Percentiles rank a stretch among this genome's conserved stretches.
These are phyloP conservation scores for Muschampia plurimacula DNA, from an alignment of 2,888 invertebrate species.

Conservation along the genomic window DNA sequence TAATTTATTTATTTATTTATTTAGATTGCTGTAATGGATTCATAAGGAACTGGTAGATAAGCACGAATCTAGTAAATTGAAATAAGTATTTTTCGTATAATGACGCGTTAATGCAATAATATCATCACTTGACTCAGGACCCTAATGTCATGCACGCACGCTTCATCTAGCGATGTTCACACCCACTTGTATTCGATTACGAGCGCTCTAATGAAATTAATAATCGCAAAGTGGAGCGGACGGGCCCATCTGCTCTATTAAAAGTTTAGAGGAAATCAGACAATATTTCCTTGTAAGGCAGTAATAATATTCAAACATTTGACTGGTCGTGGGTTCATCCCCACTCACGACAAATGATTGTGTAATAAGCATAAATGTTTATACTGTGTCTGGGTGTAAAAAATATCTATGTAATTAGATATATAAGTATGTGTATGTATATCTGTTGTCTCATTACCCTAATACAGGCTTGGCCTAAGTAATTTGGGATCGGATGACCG, in stretches of 20 bases:
- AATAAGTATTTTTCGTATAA: neutral
- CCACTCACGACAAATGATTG: too few species aligned
- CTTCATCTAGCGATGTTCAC: slow-evolving; percentile 24
- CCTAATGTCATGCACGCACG: slow-evolving; percentile 13
- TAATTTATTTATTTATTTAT: too few species aligned
- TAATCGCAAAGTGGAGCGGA: slow-evolving; percentile 66
- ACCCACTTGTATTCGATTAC: slow-evolving; percentile 68
- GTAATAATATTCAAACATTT: neutral
- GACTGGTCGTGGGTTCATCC: too few species aligned
- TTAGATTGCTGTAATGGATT: too few species aligned
- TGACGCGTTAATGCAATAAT: slow-evolving; percentile 11
- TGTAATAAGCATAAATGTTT: too few species aligned
- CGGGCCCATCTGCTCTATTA: slow-evolving; percentile 50
- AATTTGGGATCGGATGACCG: too few species aligned
- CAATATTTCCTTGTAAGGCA: neutral
- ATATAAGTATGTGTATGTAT: too few species aligned
- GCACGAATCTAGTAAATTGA: neutral
- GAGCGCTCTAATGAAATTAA: slow-evolving; percentile 80
- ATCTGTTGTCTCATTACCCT: too few species aligned
- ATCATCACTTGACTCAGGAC: slow-evolving; percentile 11
- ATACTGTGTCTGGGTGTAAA: too few species aligned
- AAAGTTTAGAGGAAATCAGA: neutral
- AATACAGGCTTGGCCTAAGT: too few species aligned
- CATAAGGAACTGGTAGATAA: neutral
- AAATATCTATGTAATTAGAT: too few species aligned